Base-by-base conservation (phyloP, 2,888 invertebrate genomes). In the Nomada goodeniana region DNA sequence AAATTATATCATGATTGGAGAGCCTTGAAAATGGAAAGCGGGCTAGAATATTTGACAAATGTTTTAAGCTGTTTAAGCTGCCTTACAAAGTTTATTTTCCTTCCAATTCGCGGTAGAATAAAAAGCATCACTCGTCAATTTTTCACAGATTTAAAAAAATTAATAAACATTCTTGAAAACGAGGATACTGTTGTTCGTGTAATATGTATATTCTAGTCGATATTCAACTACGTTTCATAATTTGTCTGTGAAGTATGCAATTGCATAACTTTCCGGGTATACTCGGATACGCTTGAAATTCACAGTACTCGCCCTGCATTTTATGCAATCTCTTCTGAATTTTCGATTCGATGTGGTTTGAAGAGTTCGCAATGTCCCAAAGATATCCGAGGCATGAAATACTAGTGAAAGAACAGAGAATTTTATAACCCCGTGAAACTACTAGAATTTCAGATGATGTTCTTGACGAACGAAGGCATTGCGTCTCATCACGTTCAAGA, bases 271-370 rank as follows among this genome's bases (percentile, higher is more conserved):
- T 20, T 20, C 53, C 2, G 29, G 10, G n/a, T 3, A 57, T 10
- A 15, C 20, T 20, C 70, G 29, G 2, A 7, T 42, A 42, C 13
- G 29, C 47, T 2, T 44, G 42, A 26, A 59, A 36, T 5, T 26
- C 26, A 15, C 36, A 20, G 7, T 59, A 13, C 52, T 50, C 23
- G 60, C 13, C 50, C 59, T 57, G 57, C 2, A 44, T 44, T 60
- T 75, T 75, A 69, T 69, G 52, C 69, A 47, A 23, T 18, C 68
- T 60, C 59, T 44, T 75, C 69, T 69, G 36, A 75, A 75, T 52
- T 59, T 75, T 23, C 69, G 18, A 75, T 74, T 74, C 15, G 59
- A 50, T 36, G 7, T 36, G 7, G 36, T 69, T 50, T 20, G 7
- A 47, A 20, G 60, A 52, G 59, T 52, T 60, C 36, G 9, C 23